Base-by-base conservation (phyloP, 2,797 vertebrate species). In the Danionella dracula region DNA sequence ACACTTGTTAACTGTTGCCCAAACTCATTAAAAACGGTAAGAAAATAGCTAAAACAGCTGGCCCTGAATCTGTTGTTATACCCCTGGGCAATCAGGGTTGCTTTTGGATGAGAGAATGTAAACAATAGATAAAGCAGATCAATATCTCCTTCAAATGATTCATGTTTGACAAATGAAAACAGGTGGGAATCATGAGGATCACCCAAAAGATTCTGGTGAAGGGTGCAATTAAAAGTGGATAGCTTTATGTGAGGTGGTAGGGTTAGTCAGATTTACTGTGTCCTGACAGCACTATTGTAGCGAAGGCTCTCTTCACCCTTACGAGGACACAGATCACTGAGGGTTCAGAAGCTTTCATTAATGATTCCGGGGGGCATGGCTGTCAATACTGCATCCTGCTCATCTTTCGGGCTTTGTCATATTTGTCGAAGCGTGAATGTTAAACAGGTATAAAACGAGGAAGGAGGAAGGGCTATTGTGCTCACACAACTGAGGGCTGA, bases 101-200 rank as follows among this genome's bases (percentile, higher is more conserved):
- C 46, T 75, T 68, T 73, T 58, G 63, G 46, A 56, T 46, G 37
- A 16, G 17, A 23, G 56, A 15, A 57, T 13, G 12, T 56, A 42
- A 61, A 51, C 68, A 44, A 56, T 59, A 56, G 56, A 78, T 69
- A 57, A 74, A 73, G 6, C 41, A 41, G 67, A 79, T 77, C 75
- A 66, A 75, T 77, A 79, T 71, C 72, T 29, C 41, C 35, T 68
- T 38, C 13, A n/a, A 76, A 71, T 71, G 70, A 79, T 75, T 68
- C 40, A 8, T 61, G 48, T 58, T 29, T 68, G 49, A 56, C 46
- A 76, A 79, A 73, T 70, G 68, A 79, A 79, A 79, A 75, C 77
- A 76, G 70, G 72, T 69, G 72, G 72, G 44, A 53, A 63, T 65
- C 66, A 67, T 49, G 32, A 27, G 17, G 16, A 4, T 17, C 48